phyloP scores from a whole-genome alignment of 2,797 vertebrate species.

The Brachyrhaphis roseni region DNA sequence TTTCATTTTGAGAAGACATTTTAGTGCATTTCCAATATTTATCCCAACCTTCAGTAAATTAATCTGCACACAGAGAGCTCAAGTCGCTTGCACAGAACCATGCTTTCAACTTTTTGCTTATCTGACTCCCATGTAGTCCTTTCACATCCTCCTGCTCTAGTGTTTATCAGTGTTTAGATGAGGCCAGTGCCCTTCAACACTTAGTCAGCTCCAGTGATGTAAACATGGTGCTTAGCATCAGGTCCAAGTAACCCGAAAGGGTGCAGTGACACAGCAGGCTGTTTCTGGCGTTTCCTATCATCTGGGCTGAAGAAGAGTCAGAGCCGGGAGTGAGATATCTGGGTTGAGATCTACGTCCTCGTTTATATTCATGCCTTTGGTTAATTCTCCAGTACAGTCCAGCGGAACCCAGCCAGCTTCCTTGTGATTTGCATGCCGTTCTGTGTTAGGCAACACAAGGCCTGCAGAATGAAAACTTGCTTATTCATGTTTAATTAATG shows the following conservation, averaged over 20 bases:
- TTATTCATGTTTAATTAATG: conserved; percentile 80
- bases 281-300: conserved; percentile 24
- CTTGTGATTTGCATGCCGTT: conserved; percentile 67
- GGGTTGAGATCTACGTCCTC: conserved; percentile 48
- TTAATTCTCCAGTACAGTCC: conserved; percentile 63
- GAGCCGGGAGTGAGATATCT: conserved; percentile 43
- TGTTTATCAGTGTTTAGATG: conserved; percentile 45
- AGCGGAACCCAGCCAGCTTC: conserved; percentile 32
- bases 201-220: conserved; percentile 37
- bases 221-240: conserved; percentile 33
- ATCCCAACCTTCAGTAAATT: conserved; percentile 13
- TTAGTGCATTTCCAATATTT: conserved; percentile 17
- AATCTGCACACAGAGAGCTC: conserved; percentile 18
- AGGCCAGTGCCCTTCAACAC: conserved; percentile 44
- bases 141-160: conserved; percentile 17
- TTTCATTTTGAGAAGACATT: conserved; percentile 8
- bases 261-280: conserved; percentile 11
- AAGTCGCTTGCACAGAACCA: conserved; percentile 20
- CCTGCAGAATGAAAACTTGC: conserved; percentile 71
- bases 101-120: conserved; percentile 24
- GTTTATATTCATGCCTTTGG: conserved; percentile 63
- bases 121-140: conserved; percentile 17
- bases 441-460: conserved; percentile 68
- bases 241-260: conserved; percentile 16
- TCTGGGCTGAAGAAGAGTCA: conserved; percentile 1